These are phyloP conservation scores for Kryptolebias ocellatus DNA, from an alignment of 2,797 vertebrate species.

Conservation along the genomic window DNA sequence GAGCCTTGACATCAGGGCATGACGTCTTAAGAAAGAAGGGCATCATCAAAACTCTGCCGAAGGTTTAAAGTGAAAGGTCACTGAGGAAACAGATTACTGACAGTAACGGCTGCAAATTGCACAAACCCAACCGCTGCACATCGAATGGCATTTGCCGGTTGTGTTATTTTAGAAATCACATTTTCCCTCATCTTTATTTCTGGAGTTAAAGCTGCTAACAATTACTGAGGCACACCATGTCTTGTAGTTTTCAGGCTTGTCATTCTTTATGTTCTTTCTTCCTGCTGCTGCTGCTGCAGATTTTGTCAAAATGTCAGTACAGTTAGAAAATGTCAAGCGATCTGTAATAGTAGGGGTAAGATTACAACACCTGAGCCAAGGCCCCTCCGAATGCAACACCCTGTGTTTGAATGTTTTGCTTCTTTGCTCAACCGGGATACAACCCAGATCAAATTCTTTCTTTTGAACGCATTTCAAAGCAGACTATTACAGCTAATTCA, in stretches of 20 bases:
- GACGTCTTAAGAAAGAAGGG: not conserved
- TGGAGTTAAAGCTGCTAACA: conserved; percentile 1
- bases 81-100: conserved; percentile 6
- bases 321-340: conserved; percentile 16
- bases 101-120: conserved; percentile 1
- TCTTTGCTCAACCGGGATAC: conserved; percentile 25
- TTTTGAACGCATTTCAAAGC: conserved; percentile 25
- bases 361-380: conserved; percentile 11
- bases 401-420: conserved; percentile 17
- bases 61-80: conserved; percentile 10
- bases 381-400: conserved; percentile 5
- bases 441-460: conserved; percentile 10
- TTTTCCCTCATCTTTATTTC: conserved; percentile 9
- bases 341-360: conserved; percentile 1
- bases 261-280: not conserved
- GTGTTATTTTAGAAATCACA: conserved; percentile 27
- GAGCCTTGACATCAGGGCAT: conserved; percentile 28
- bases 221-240: not conserved
- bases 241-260: not conserved
- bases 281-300: not conserved
- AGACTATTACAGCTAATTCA: conserved; percentile 16
- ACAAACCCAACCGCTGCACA: not conserved
- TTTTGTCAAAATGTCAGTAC: conserved; percentile 15
- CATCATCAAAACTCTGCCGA: conserved; percentile 23
- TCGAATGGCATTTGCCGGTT: not conserved